Base-by-base conservation (phyloP, 1,140 invertebrate genomes). In the Hycleus cichorii region DNA sequence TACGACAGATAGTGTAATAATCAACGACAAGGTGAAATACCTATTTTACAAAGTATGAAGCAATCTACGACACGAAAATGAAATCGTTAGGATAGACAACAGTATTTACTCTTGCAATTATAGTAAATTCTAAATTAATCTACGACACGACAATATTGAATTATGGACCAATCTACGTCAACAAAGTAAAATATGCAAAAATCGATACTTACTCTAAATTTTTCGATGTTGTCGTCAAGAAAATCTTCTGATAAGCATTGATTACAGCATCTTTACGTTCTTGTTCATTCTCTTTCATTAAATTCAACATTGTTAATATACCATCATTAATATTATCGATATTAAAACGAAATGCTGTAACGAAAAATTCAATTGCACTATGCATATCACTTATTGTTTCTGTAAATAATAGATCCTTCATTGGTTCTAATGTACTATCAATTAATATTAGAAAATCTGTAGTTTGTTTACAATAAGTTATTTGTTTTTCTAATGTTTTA, bases 311-410 rank as follows among this genome's bases (percentile, higher is more conserved):
- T 42, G 55, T 69, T 51, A 66, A 58, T 8, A 72, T 60, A 6
- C 70, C 70, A 10, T 46, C 39, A 3, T 47, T 11, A 0, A 62
- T 58, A 40, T 69, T 67, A 47, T 72, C 70, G 7, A 73, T 64
- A 27, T 69, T 62, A 51, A 74, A 74, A 42, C 69, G 49, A 44
- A 65, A 70, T 1, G 69, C 66, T 2, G 64, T 50, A 6, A 66
- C 60, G 39, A 72, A 71, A 53, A 72, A 74, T 1, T 67, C 58
- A 11, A 72, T 62, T 4, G 70, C 70, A 51, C 67, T 71, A 6
- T 70, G 64, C 62, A 70, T 66, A 48, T 74, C 72, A 24, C 62
- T 59, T 9, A 72, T 66, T 27, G 49, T 59, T 6, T 63, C 53
- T 0, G 69, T 67, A 32, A 69, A 63, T 4, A 74, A 56, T 39